phyloP scores from a whole-genome alignment of 2,888 invertebrate genomes.

The Helicoverpa assulta region DNA sequence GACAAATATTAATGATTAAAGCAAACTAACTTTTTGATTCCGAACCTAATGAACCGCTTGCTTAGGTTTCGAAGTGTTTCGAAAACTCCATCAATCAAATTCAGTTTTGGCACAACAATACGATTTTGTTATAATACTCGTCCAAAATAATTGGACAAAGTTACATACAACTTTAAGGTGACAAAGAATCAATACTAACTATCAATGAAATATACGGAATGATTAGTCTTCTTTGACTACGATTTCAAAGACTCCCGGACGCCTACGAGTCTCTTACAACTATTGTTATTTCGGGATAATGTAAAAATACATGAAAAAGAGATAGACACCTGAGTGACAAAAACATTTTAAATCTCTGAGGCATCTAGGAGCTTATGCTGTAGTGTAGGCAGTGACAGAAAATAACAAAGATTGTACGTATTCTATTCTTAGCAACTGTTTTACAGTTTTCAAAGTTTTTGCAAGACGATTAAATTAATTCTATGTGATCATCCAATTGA shows the following conservation, averaged over 20 bases:
- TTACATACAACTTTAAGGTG: constrained; percentile 2
- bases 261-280: constrained; percentile 13
- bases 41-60: constrained; percentile 36
- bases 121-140: background rate
- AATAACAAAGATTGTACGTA: background rate
- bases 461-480: constrained; percentile 5
- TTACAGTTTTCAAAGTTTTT: constrained; percentile 21
- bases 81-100: constrained; percentile 14
- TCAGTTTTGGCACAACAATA: background rate
- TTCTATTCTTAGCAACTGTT: too few species aligned
- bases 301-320: constrained; percentile 24
- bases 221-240: background rate
- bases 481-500: constrained; percentile 17
- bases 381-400: constrained; percentile 2
- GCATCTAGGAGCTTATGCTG: constrained; percentile 4
- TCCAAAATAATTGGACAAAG: background rate
- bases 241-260: background rate
- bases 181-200: constrained; percentile 3
- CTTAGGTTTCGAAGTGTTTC: constrained; percentile 15
- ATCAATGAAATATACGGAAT: background rate
- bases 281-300: constrained; percentile 6
- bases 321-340: constrained; percentile 1
- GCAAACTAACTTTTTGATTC: constrained; percentile 7
- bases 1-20: constrained; percentile 32
- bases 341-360: constrained; percentile 7